Evolutionary conservation across 2,888 invertebrate genomes (phyloP), one percentile per base, ranked within the genome.

Genomic region (Himalopsyche kuldschensis): DNA sequence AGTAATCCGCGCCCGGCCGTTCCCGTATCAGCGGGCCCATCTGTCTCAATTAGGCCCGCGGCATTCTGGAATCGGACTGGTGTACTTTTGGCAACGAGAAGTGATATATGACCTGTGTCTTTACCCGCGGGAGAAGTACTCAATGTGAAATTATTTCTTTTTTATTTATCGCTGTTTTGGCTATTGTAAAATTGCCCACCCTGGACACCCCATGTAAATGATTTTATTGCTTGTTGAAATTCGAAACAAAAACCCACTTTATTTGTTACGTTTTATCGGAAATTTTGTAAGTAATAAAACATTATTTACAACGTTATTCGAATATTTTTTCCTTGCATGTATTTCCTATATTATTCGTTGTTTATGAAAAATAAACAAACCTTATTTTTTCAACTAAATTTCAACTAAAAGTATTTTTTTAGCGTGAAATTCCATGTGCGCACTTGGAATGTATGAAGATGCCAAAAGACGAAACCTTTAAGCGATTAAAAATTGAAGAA

Each of bases 11-110:
- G 48, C 80, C 46, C 80, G 35, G 63, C 46, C 80, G 35, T 47
- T 81, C 46, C 75, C 75, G 80, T 75, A 76, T 75, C 82, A 63
- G 48, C 78, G 75, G 82, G 75, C 81, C 84, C 85, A 85, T 85
- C 85, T 84, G 84, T 85, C 85, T 84, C 85, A 84, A 85, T 85
- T 85, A 85, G 83, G 75, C 48, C 24, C 80, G 69, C 75, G 83
- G 77, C 75, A 80, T 47, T 47, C 80, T 80, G 78, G 81, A 78
- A 83, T 75, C 83, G 80, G 78, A 31, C 27, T 35, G 24, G 11
- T 78, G 20, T 55, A 55, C 55, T 55, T 55, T 55, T 55, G 20
- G 8, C 35, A 35, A 35, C n/a, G 31, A n/a, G 75, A 35, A 75
- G 35, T 35, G 35, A 31, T n/a, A 75, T 75, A 75, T 35, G 75